Evolutionary conservation across 2,888 invertebrate genomes (phyloP), one percentile per base, ranked within the genome.

Genomic region (Caenorhabditis japonica): DNA sequence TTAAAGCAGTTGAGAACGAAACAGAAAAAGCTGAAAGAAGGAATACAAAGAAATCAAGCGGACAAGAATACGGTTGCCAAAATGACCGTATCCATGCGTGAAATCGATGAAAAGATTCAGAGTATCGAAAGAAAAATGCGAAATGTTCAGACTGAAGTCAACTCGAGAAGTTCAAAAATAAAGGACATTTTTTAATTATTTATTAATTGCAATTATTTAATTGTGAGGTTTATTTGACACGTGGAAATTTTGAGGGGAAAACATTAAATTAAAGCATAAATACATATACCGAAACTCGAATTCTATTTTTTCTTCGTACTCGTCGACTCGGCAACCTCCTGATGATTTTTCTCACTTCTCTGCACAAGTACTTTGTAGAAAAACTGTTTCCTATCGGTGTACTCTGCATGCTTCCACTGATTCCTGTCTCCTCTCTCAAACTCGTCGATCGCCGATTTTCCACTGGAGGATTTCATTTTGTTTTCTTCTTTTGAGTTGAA

Each of bases 21-120:
- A 46, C 60, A 77, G 44, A 75, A 52, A 46, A 81, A 79, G 43
- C 33, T 81, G 62, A 36, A 55, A 15, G 73, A 79, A 53, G 80
- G 80, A 13, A 71, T 80, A 17, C 27, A 39, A 8, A 38, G 79
- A 7, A 79, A 79, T 38, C 30, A 49, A 15, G 41, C n/a, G 8
- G 79, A 79, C 38, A 60, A 59, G 46, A 56, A 55, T n/a, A 75
- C 79, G 1, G 58, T 59, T 3, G 36, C 41, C 4, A 55, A 61
- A n/a, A 19, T 77, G 61, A 33, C 62, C 12, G 25, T 23, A 10
- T 36, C 53, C 17, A n/a, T 79, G 33, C 52, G 47, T 10, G 71
- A 59, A n/a, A 44, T 79, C 13, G 43, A 49, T 12, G 23, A 8
- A 25, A 47, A 71, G 10, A 74, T 79, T 17, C 41, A 30, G 17